phyloP scores from a whole-genome alignment of 2,113 vertebrate genomes.

The Naja naja region DNA sequence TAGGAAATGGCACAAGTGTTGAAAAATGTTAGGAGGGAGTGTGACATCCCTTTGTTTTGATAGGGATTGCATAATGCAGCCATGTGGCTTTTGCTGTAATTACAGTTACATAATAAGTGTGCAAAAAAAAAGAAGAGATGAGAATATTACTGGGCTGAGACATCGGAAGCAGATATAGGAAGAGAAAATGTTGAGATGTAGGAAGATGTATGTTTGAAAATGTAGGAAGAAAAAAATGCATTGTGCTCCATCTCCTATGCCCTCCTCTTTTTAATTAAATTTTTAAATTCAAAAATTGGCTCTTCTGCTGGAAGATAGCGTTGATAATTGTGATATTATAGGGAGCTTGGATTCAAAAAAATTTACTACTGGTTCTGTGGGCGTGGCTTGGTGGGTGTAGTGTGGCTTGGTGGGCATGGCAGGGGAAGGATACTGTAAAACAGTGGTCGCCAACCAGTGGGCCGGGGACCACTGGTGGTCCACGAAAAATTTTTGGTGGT shows the following conservation, averaged over 20 bases:
- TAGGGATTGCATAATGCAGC: constrained; percentile 4
- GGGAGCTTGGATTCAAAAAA: neutral
- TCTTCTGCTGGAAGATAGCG: too few species aligned
- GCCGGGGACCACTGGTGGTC: too few species aligned
- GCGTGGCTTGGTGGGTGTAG: too few species aligned
- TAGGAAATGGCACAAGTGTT: neutral
- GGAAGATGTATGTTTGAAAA: neutral
- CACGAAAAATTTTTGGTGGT: too few species aligned
- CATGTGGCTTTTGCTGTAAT: constrained; percentile 12
- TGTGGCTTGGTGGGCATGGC: too few species aligned
- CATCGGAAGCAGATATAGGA: neutral
- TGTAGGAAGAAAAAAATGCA: neutral
- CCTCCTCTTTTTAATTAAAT: neutral
- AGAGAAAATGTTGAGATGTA: neutral
- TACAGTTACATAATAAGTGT: constrained; percentile 1
- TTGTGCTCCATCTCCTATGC: neutral
- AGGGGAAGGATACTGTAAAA: too few species aligned
- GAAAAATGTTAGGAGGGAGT: neutral
- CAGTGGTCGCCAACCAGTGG: too few species aligned
- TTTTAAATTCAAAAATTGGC: neutral
- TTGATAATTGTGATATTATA: too few species aligned
- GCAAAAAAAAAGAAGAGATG: neutral
- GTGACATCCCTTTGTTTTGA: neutral
- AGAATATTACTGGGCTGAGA: neutral
- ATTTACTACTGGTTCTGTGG: too few species aligned